Evolutionary conservation across 2,113 vertebrate species (phyloP).

Genomic region (Dascyllus trimaculatus): DNA sequence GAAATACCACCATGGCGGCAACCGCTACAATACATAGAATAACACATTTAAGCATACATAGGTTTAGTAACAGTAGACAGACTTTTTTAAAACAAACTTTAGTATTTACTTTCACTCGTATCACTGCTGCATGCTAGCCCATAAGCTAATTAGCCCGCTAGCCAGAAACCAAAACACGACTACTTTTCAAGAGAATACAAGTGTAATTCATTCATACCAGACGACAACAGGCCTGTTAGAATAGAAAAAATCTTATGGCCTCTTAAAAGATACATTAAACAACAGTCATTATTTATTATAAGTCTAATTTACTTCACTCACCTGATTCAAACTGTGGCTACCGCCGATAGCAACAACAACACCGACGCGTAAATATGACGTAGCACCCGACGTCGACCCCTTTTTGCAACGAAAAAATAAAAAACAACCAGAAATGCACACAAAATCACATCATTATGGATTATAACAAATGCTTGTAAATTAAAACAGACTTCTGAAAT

Average conservation of each 20-base stretch:
- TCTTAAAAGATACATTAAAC: background rate
- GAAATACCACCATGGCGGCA: conserved; percentile 88
- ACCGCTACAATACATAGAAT: conserved; percentile 29
- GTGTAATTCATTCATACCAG: background rate
- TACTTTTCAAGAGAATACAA: background rate
- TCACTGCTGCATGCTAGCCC: background rate
- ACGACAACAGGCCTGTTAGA: background rate
- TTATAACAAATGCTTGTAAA: background rate
- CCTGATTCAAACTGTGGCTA: conserved; percentile 1
- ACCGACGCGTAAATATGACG: conserved; percentile 75
- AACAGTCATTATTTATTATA: background rate
- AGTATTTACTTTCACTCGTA: background rate
- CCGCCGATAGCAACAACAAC: conserved; percentile 40
- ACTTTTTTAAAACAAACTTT: background rate
- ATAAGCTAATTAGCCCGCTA: conserved; percentile 7
- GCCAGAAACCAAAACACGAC: background rate
- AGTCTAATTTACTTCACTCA: conserved; percentile 15
- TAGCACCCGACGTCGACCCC: accelerated
- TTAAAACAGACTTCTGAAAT: accelerated
- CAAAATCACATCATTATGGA: accelerated
- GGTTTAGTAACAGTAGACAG: background rate
- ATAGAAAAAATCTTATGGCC: no score
- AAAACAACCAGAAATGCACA: background rate
- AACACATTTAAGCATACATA: background rate
- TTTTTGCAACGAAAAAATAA: background rate